Evolutionary conservation across 2,113 vertebrate species (phyloP).

Genomic region (Rostratula benghalensis): DNA sequence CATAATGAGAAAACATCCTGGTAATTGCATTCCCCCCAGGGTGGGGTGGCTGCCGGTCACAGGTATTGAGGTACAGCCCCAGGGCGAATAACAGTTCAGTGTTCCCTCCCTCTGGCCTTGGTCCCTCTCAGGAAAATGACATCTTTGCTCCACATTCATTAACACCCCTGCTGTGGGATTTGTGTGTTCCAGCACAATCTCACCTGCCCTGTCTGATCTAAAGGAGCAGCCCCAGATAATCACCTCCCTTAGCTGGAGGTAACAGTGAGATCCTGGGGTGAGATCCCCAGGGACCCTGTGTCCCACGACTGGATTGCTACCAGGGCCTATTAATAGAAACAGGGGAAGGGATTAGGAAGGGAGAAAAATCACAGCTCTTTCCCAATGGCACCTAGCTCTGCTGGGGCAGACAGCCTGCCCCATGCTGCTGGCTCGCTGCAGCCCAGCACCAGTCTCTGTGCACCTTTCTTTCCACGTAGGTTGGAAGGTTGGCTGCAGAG

Average conservation of each 20-base stretch:
- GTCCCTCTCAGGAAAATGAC: not conserved
- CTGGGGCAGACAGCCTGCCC: fast-evolving
- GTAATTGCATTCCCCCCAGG: not conserved
- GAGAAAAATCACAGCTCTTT: not conserved
- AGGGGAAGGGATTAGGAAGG: not conserved
- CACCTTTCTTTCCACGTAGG: not conserved
- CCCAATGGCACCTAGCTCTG: not conserved
- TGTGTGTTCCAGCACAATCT: not conserved
- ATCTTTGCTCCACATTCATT: not conserved
- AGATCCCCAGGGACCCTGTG: fast-evolving
- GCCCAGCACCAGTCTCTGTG: not conserved
- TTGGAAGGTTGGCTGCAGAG: not conserved
- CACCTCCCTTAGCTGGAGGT: not conserved
- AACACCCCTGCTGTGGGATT: not conserved
- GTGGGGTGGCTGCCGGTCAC: not conserved
- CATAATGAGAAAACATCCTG: not conserved
- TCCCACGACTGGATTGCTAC: not conserved
- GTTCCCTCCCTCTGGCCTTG: fast-evolving
- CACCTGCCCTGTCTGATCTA: not conserved
- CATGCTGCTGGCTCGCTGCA: not conserved
- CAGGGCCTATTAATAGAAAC: not conserved
- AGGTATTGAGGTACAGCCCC: not conserved
- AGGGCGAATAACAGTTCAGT: not conserved
- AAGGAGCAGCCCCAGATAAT: not conserved
- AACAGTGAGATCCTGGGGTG: not conserved